Base-by-base conservation (phyloP, 2,113 vertebrate genomes). In the Calyptomena viridis region DNA sequence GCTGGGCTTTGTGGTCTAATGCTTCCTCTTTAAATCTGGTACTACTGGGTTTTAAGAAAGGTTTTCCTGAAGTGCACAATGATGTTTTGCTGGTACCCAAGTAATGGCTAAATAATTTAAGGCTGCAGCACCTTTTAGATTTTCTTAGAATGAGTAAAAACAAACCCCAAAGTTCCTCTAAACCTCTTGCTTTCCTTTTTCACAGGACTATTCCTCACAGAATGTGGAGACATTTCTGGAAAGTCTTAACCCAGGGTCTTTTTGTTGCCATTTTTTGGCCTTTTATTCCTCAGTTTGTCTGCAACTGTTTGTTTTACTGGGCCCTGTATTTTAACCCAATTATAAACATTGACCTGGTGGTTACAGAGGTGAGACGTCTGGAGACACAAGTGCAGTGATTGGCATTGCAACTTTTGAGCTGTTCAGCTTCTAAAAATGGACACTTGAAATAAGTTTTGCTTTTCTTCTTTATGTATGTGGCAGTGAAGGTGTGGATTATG, bases 241-340 rank as follows among this genome's bases (percentile, higher is more conserved):
- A 98, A 95, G 98, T 99, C 90, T 98, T 98, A 24, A 98, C 98
- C 52, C 98, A 99, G 95, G 98, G 98, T 28, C 98, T 99, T 67
- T 98, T 98, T 81, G 98, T 99, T 53, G 98, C 98, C 40, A 97
- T 99, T 90, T 97, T 99, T 95, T 99, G 99, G 99, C 99, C 98
- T 77, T 97, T 99, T 39, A 97, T 99, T 86, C 99, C 99, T 50
- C 99, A 99, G 89, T 99, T 99, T 97, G 97, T 99, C 77, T 99
- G 99, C 98, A 99, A 99, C 95, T 99, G 98, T 95, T 96, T 99
- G 79, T 99, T 99, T 98, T 99, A 99, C 97, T 99, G 98, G 99
- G 99, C 98, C 53, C 98, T 99, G 79, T 99, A 99, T 96, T 99
- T 99, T 96, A 99, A 98, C 88, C 99, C 99, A 63, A 98, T 99